Evolutionary conservation across 2,113 vertebrate species (phyloP), one percentile per base, ranked within the genome.

Genomic region (Apteryx owenii): DNA sequence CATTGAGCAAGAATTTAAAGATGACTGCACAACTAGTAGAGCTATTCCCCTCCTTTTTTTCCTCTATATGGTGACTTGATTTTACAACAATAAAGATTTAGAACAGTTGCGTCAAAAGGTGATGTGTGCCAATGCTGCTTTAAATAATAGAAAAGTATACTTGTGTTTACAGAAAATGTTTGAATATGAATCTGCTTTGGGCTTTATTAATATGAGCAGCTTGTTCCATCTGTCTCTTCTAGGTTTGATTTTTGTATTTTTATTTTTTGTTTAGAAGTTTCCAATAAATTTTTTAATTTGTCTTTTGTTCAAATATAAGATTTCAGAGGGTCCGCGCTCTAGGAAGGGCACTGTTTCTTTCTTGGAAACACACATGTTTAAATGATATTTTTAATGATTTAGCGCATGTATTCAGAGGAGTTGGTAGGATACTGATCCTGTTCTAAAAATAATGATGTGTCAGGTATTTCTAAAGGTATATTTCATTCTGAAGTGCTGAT

Each of bases 1-100:
- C 90, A 96, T 90, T 96, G 40, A 81, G 79, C 88, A 94, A 90
- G 86, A 93, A 91, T 90, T 97, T 97, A 73, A 94, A 97, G 93
- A 84, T 96, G 85, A 98, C 95, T 98, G 95, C 95, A 98, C 91
- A 95, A 89, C 66, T 96, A 94, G 46, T 91, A 96, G 89, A 96
- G 81, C 53, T 95, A 44, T 69, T 87, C 33, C 60, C 53, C 75
- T 96, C 50, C 64, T 81, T 96, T 92, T 70, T 85, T 53, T 19
- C 44, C 77, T 83, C 90, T 54, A 88, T 94, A 95, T 92, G 90
- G 93, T 97, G 96, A 98, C 93, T 96, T 95, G 81, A 93, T 95
- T 96, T 94, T 97, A 88, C 89, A 96, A 98, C 69, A 98, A 98
- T 98, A 98, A 98, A 98, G 92, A 88, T 83, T 85, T 92, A 87